phyloP scores from a whole-genome alignment of 1,140 invertebrate species.

The Aphidius ervi region DNA sequence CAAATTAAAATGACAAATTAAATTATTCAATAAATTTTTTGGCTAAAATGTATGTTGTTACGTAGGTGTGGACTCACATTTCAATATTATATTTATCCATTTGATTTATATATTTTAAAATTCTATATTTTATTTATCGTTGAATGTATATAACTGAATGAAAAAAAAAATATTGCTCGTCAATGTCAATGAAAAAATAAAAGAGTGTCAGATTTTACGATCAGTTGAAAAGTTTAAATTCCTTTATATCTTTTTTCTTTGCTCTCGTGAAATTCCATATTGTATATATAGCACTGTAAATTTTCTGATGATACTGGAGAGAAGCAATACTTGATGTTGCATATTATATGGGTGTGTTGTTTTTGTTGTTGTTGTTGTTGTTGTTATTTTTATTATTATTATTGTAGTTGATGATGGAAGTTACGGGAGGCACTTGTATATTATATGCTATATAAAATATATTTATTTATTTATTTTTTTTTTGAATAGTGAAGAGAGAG shows the following conservation, averaged over 20 bases:
- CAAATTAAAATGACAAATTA: no score
- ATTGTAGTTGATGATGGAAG: neutral
- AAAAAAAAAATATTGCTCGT: neutral
- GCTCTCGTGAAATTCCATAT: constrained; percentile 4
- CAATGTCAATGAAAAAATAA: constrained; percentile 5
- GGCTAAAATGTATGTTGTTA: no score
- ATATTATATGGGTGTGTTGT: no score
- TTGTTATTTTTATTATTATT: no score
- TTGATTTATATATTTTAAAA: constrained; percentile 7
- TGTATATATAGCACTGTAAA: constrained; percentile 7
- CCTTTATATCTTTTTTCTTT: no score
- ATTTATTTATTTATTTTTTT: neutral
- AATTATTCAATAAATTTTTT: no score
- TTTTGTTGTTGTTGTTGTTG: no score
- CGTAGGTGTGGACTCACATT: no score
- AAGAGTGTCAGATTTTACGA: constrained; percentile 11
- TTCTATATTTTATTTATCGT: neutral
- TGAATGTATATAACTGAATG: constrained; percentile 1
- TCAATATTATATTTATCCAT: neutral
- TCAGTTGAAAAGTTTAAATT: constrained; percentile 13
- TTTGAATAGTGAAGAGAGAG: neutral
- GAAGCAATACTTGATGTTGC: neutral
- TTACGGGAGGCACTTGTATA: constrained; percentile 7
- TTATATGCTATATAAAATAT: no score
- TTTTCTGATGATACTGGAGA: neutral